phyloP scores from a whole-genome alignment of 2,113 vertebrate species.

The Galeopterus variegatus region DNA sequence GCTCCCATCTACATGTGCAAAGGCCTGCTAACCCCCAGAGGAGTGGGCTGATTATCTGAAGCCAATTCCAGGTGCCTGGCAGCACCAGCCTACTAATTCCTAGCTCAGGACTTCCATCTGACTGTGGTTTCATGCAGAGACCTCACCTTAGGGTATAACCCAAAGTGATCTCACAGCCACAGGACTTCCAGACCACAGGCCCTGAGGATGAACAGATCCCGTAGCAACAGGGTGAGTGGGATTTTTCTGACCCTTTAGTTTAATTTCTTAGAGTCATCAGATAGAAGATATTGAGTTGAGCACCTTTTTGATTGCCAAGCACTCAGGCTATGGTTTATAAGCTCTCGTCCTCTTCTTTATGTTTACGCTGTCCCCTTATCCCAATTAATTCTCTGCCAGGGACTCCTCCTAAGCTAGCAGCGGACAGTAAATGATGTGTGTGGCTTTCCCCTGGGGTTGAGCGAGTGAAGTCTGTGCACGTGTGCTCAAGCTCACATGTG shows the following conservation, averaged over 20 bases:
- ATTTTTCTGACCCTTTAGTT: constrained; percentile 7
- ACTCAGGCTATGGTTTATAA: neutral
- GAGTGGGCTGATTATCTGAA: neutral
- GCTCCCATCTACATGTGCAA: no score
- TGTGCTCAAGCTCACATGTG: neutral
- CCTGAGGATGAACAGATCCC: neutral
- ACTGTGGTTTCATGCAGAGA: neutral
- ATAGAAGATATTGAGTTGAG: neutral
- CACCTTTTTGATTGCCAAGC: neutral
- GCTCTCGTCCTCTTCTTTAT: neutral
- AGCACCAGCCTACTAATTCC: neutral
- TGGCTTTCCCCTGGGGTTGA: constrained; percentile 15
- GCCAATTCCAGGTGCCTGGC: neutral
- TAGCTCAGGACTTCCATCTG: neutral
- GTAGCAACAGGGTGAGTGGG: neutral
- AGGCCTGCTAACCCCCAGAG: neutral
- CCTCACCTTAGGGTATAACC: neutral
- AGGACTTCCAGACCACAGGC: neutral
- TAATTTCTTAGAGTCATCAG: neutral
- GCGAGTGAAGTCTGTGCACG: neutral
- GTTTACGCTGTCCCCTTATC: neutral
- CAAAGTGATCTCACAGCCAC: neutral
- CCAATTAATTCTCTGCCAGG: constrained; percentile 25
- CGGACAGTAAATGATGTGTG: constrained; percentile 10
- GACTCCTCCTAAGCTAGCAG: neutral